phyloP scores from a whole-genome alignment of 2,888 invertebrate species.

The Hydriomena furcata region DNA sequence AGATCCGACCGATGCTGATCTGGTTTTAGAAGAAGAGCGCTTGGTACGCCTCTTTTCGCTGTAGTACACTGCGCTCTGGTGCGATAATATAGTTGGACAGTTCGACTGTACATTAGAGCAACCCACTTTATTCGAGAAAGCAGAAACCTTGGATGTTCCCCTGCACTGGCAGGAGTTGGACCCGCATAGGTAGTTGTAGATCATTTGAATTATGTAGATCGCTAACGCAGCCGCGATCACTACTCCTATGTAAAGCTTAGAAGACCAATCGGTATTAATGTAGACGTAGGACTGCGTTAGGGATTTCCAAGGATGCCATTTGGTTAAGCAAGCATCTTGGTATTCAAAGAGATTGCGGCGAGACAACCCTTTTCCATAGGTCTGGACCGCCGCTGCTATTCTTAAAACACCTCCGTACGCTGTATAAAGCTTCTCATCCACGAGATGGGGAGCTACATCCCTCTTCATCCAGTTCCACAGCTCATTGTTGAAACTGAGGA shows the following conservation, averaged over 20 bases:
- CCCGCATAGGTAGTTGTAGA: constrained; percentile 57
- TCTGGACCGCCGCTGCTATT: constrained; percentile 73
- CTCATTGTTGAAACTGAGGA: constrained; percentile 69
- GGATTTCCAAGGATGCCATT: constrained; percentile 62
- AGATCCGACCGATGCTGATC: constrained; percentile 51
- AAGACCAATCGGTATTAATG: constrained; percentile 60
- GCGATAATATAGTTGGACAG: constrained; percentile 53
- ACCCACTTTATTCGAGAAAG: constrained; percentile 39
- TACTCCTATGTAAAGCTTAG: constrained; percentile 53
- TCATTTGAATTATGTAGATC: constrained; percentile 62
- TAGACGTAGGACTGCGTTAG: constrained; percentile 53
- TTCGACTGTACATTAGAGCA: constrained; percentile 54
- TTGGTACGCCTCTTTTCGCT: constrained; percentile 41
- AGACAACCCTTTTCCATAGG: constrained; percentile 64
- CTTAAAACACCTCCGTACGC: constrained; percentile 71
- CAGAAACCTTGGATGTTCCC: constrained; percentile 21
- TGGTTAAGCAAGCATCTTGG: constrained; percentile 38
- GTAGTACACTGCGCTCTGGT: constrained; percentile 46
- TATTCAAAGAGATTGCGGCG: constrained; percentile 63
- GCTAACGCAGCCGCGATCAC: constrained; percentile 52
- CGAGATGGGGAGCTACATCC: constrained; percentile 67
- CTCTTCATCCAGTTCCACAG: constrained; percentile 77
- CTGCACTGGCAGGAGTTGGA: constrained; percentile 51
- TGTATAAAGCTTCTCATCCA: constrained; percentile 66
- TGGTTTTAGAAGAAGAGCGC: constrained; percentile 40